phyloP scores from a whole-genome alignment of 2,113 vertebrate genomes.

The Urocolius indicus region DNA sequence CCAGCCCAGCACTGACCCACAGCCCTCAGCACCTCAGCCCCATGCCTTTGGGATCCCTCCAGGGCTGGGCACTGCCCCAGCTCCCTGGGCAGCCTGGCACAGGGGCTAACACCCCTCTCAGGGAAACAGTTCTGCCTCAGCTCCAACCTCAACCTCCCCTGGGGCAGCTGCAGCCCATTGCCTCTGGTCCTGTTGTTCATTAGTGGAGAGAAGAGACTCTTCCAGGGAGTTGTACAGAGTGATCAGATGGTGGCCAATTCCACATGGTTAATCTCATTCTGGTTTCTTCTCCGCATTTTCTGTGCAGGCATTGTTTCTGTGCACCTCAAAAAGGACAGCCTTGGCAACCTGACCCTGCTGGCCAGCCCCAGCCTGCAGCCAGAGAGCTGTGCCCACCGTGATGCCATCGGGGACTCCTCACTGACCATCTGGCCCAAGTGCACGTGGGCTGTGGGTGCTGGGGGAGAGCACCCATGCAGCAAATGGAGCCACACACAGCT shows the following conservation, averaged over 20 bases:
- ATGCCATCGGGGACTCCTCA: neutral
- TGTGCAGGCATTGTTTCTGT: constrained; percentile 71
- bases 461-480: neutral
- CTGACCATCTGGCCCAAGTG: constrained; percentile 63
- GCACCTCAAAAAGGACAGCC: constrained; percentile 74
- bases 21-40: too few relatives aligned
- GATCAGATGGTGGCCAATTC: neutral
- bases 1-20: too few relatives aligned
- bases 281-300: neutral
- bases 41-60: too few relatives aligned
- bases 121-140: too few relatives aligned
- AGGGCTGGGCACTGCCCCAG: too few relatives aligned
- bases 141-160: too few relatives aligned
- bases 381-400: constrained; percentile 7
- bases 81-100: too few relatives aligned
- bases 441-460: neutral
- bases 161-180: too few relatives aligned
- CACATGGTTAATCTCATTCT: neutral
- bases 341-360: constrained; percentile 70
- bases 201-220: too few relatives aligned
- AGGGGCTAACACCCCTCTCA: too few relatives aligned
- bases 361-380: constrained; percentile 67
- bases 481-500: constrained; percentile 55
- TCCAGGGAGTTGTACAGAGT: too few relatives aligned
- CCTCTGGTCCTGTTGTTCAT: too few relatives aligned